Evolutionary conservation across 92 coral and sea anemone species (phyloP), one percentile per base, ranked within the genome.

Genomic region (Epizoanthus ramosus): DNA sequence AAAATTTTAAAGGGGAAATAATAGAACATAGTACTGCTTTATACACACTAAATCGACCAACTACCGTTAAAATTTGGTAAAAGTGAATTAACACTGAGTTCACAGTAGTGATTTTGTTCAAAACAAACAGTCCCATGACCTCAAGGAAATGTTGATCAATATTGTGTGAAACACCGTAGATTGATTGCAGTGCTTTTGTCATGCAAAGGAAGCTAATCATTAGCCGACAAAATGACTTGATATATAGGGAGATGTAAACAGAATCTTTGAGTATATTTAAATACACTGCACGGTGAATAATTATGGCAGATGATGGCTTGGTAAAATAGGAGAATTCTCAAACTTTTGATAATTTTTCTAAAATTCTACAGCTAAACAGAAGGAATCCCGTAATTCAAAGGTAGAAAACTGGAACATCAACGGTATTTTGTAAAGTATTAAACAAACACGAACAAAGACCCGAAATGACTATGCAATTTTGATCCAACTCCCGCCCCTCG

Each of bases 151-250:
- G 61, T 77, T 77, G 82, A 77, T 21, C 82, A 39, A n/a, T 2
- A 63, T 37, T 14, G 23, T 57, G 57, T 18, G 69, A 37, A 60
- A 76, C 15, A 68, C 41, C 58, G 54, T 56, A 10, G 19, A 18
- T 19, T 77, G 82, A 60, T 77, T 61, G 80, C 63, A 39, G 22
- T 15, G 39, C 31, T 69, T 77, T 77, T 77, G 82, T 77, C 82
- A 77, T 77, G 82, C 82, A 60, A 77, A 77, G 28, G 54, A 19
- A 77, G 71, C 25, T 41, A 22, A 10, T 41, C 82, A 77, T 77
- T 77, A 77, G 63, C 82, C 47, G 33, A 41, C 59, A 68, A 43
- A 77, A 65, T 57, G 70, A 77, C 53, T 54, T 17, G 66, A 57
- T 14, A 47, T 12, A 47, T 54, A 52, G 23, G 67, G 63, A 57